These are phyloP conservation scores for zebrafish (Danio rerio) DNA, from an alignment of 2,113 vertebrate genomes.

Conservation along the genomic window DNA sequence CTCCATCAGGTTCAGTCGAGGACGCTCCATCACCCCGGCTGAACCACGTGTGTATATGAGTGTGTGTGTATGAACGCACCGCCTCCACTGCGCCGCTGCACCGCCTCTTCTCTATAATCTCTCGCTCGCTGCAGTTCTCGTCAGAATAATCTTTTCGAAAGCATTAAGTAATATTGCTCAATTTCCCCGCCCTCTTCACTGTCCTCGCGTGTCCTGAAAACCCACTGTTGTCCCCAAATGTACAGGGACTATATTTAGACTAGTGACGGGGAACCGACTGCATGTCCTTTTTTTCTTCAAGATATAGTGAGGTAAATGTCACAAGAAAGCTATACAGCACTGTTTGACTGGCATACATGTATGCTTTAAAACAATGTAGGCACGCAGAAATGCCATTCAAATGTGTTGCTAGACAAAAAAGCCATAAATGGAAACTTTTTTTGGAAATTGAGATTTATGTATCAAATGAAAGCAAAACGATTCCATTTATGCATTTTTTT, in stretches of 20 bases:
- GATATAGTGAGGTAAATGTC: not conserved
- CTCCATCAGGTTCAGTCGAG: constrained; percentile 72
- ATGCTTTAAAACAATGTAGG: no score
- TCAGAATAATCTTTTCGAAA: constrained; percentile 58
- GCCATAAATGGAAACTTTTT: no score
- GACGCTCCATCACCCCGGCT: constrained; percentile 73
- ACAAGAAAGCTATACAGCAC: not conserved
- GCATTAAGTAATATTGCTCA: constrained; percentile 66
- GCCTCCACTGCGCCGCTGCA: constrained; percentile 30
- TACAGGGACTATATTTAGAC: constrained; percentile 39
- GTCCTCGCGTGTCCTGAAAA: constrained; percentile 23
- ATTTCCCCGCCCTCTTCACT: not conserved
- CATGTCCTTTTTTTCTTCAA: constrained; percentile 2
- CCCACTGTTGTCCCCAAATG: constrained; percentile 14
- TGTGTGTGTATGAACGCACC: constrained; percentile 35
- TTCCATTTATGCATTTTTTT: no score
- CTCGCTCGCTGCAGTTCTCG: constrained; percentile 33
- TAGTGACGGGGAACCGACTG: not conserved
- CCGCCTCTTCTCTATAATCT: constrained; percentile 48
- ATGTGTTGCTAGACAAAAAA: no score
- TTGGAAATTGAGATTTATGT: no score
- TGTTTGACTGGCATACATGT: not conserved
- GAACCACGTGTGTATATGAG: constrained; percentile 66
- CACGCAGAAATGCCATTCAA: no score
- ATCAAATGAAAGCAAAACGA: no score